phyloP scores from a whole-genome alignment of 2,888 invertebrate species.

The Pachymerium ferrugineum region DNA sequence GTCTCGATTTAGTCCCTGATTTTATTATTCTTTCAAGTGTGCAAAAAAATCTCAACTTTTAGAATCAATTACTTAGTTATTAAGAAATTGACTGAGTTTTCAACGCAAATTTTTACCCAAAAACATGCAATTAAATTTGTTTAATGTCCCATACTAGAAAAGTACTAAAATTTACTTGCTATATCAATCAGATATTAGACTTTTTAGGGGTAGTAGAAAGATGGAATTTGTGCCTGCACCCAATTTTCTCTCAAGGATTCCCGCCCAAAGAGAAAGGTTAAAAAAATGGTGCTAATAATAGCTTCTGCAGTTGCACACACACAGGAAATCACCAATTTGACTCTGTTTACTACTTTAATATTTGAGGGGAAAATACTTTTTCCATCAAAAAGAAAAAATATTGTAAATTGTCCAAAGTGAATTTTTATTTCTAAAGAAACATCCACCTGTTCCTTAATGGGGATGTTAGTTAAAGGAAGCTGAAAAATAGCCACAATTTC shows the following conservation, averaged over 20 bases:
- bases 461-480: neutral
- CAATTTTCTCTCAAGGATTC: neutral
- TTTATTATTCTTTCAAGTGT: too few species aligned
- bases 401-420: neutral
- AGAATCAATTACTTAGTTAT: too few species aligned
- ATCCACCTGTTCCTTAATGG: neutral
- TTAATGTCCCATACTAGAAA: neutral
- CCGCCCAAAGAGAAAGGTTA: neutral
- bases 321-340: conserved; percentile 11
- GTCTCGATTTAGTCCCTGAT: too few species aligned
- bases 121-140: neutral
- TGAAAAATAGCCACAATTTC: conserved; percentile 7
- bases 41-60: too few species aligned
- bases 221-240: too few species aligned
- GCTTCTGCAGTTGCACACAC: neutral
- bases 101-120: too few species aligned
- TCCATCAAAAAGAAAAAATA: neutral
- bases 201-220: too few species aligned
- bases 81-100: too few species aligned
- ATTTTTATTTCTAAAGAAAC: conserved; percentile 3
- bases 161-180: neutral
- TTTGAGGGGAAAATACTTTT: neutral
- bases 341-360: neutral
- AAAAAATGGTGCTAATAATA: neutral
- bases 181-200: neutral